phyloP scores from a whole-genome alignment of 2,797 vertebrate genomes.

The Pantherophis alleghaniensis region DNA sequence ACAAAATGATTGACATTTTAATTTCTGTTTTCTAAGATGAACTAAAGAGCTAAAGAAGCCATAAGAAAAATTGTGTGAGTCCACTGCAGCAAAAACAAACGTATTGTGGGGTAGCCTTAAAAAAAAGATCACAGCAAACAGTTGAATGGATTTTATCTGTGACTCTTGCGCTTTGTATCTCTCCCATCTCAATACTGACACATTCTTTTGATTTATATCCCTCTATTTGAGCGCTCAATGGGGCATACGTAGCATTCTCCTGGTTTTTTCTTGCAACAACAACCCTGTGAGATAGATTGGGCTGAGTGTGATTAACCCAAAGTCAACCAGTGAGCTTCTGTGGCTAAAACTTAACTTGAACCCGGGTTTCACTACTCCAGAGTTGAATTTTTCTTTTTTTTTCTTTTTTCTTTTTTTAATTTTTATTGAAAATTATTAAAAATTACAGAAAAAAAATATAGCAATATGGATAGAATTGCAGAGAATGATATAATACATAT shows the following conservation, averaged over 20 bases:
- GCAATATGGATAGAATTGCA: no score
- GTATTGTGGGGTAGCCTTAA: not conserved
- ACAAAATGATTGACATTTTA: slow-evolving; percentile 7
- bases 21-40: not conserved
- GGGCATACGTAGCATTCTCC: not conserved
- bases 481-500: no score
- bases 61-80: not conserved
- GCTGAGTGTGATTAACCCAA: not conserved
- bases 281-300: not conserved
- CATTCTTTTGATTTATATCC: not conserved
- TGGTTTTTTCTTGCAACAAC: not conserved
- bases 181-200: not conserved
- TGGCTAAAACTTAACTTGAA: not conserved
- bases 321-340: not conserved
- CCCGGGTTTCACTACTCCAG: not conserved
- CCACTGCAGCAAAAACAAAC: not conserved
- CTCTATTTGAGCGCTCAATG: not conserved
- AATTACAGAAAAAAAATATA: no score
- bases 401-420: no score
- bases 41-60: slow-evolving; percentile 35
- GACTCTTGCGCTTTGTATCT: not conserved
- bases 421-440: no score
- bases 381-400: not conserved
- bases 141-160: not conserved
- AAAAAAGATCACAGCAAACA: not conserved